phyloP scores from a whole-genome alignment of 2,888 invertebrate species.

The Agriopis leucophaearia region DNA sequence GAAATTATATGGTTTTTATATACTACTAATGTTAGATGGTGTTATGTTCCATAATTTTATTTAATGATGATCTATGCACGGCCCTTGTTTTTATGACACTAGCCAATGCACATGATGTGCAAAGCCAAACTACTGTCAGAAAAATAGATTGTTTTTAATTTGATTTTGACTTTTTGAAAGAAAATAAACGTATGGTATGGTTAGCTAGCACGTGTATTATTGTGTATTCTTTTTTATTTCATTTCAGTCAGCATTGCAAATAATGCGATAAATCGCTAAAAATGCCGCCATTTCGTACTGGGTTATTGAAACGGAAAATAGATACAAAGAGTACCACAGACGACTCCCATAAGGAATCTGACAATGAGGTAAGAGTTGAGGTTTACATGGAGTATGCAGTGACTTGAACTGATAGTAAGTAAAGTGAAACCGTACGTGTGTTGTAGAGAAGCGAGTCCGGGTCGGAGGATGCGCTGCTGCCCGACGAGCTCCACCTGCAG shows the following conservation, averaged over 20 bases:
- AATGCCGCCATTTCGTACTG: constrained; percentile 78
- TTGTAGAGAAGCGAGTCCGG: constrained; percentile 50
- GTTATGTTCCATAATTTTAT: too few relatives aligned
- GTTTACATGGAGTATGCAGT: constrained; percentile 15
- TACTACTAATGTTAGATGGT: too few relatives aligned
- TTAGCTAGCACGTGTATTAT: constrained; percentile 21
- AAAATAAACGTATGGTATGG: not conserved
- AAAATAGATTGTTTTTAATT: too few relatives aligned
- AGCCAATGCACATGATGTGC: too few relatives aligned
- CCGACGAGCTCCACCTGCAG: constrained; percentile 60
- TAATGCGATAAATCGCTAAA: constrained; percentile 43
- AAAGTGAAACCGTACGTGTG: not conserved
- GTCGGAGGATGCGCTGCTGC: constrained; percentile 60
- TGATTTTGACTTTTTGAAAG: too few relatives aligned
- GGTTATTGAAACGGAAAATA: constrained; percentile 73
- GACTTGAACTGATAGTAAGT: not conserved
- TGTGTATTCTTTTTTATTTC: not conserved
- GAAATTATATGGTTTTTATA: too few relatives aligned
- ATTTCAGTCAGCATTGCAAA: constrained; percentile 2
- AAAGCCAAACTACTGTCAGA: too few relatives aligned
- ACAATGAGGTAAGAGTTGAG: constrained; percentile 54
- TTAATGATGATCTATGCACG: too few relatives aligned
- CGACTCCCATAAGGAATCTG: constrained; percentile 42
- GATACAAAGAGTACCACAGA: constrained; percentile 47
- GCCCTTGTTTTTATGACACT: too few relatives aligned